Evolutionary conservation across 2,888 invertebrate genomes (phyloP).

Genomic region (Dicyrtoma fusca): DNA sequence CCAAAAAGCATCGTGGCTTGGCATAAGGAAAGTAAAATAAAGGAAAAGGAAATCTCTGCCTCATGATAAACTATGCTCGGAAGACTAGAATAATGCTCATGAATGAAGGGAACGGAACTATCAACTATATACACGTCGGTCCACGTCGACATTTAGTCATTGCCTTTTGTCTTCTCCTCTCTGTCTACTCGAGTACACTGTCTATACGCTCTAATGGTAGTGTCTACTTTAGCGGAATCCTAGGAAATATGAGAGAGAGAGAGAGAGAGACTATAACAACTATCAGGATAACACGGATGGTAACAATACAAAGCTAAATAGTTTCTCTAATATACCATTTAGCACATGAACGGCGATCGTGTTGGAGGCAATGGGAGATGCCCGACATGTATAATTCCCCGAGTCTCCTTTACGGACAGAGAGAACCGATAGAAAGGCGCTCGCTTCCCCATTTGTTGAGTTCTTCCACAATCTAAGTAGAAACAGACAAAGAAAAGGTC

Average conservation of each 20-base stretch:
- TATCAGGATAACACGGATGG: neutral
- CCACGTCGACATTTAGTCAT: neutral
- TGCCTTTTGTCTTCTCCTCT: neutral
- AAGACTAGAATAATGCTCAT: neutral
- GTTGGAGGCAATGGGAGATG: constrained; percentile 63
- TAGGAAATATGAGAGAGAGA: neutral
- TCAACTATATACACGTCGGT: too few relatives aligned
- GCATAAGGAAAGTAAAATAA: neutral
- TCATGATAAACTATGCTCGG: constrained; percentile 14
- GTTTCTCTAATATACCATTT: constrained; percentile 62
- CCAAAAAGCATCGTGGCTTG: neutral
- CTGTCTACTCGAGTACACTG: neutral
- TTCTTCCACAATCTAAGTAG: constrained; percentile 50
- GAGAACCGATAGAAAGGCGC: constrained; percentile 51
- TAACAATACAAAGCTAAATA: too few relatives aligned
- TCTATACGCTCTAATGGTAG: neutral
- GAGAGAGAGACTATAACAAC: neutral
- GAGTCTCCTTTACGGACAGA: constrained; percentile 66
- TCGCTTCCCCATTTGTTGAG: constrained; percentile 50
- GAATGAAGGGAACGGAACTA: too few relatives aligned
- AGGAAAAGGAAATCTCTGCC: neutral
- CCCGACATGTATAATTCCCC: constrained; percentile 67
- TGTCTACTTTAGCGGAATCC: too few relatives aligned
- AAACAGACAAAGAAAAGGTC: constrained; percentile 10
- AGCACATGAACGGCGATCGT: constrained; percentile 68